These are phyloP conservation scores for Lymantria dispar DNA, from an alignment of 2,888 invertebrate species.

Conservation along the genomic window DNA sequence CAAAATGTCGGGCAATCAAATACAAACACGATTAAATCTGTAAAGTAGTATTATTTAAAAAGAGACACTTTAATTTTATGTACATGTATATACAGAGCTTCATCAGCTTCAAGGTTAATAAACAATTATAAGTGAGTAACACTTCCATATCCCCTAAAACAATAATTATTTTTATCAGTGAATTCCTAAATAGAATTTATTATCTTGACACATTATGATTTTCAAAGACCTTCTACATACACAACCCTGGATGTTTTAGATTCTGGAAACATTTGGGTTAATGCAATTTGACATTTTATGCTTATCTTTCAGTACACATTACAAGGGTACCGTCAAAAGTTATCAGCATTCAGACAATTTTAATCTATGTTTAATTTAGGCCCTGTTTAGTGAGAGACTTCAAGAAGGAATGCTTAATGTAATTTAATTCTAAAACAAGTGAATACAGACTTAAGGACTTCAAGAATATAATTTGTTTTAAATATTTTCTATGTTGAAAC, in stretches of 20 bases:
- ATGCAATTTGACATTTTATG: neutral
- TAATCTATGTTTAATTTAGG: conserved; percentile 26
- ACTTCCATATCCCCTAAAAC: too few relatives aligned
- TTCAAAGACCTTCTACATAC: neutral
- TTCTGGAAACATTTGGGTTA: neutral
- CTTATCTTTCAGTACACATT: neutral
- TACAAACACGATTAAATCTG: too few relatives aligned
- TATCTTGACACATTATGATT: neutral
- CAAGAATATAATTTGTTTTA: neutral
- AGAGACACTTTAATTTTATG: too few relatives aligned
- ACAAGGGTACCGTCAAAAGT: conserved; percentile 8
- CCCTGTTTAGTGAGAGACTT: conserved; percentile 11
- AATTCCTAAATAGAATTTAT: neutral
- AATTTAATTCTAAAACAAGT: conserved; percentile 10
- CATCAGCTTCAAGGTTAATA: too few relatives aligned
- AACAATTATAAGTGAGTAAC: too few relatives aligned
- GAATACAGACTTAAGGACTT: neutral
- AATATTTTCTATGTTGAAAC: too few relatives aligned
- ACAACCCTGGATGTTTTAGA: neutral
- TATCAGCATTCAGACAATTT: conserved; percentile 16
- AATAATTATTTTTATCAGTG: too few relatives aligned
- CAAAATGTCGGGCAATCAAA: too few relatives aligned
- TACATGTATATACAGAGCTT: too few relatives aligned
- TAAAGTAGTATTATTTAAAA: too few relatives aligned
- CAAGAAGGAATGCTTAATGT: conserved; percentile 6